phyloP scores from a whole-genome alignment of 2,888 invertebrate genomes.

The Agriopis marginaria region DNA sequence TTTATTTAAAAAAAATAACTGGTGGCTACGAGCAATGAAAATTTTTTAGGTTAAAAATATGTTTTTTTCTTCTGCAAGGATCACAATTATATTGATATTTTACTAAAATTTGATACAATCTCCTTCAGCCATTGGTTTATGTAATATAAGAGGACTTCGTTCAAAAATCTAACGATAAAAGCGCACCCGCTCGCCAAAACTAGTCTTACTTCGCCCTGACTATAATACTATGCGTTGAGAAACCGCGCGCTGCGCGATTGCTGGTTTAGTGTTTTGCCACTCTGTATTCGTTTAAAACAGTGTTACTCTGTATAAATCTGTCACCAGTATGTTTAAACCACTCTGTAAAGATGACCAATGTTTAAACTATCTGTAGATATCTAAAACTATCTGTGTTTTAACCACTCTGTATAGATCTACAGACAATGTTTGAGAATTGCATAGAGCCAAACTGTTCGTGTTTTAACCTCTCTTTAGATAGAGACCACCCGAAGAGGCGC shows the following conservation, averaged over 20 bases:
- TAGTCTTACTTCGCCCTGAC: constrained; percentile 33
- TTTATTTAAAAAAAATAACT: background rate
- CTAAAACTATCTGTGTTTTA: background rate
- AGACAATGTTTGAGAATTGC: too few relatives aligned
- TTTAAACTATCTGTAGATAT: background rate
- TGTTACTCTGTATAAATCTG: background rate
- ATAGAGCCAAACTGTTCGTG: background rate
- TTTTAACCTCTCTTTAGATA: too few relatives aligned
- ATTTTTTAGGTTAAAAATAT: too few relatives aligned
- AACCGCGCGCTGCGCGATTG: constrained; percentile 30
- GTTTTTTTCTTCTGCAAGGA: too few relatives aligned
- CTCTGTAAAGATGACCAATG: background rate
- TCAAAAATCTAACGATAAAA: background rate
- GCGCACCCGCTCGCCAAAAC: constrained; percentile 24
- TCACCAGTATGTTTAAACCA: background rate
- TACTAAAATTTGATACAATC: background rate
- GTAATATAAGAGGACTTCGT: background rate
- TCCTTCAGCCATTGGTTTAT: background rate
- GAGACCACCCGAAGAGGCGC: background rate
- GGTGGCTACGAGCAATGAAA: too few relatives aligned
- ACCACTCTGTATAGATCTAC: too few relatives aligned
- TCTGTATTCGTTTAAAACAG: background rate
- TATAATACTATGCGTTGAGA: constrained; percentile 37
- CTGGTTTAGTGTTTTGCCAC: constrained; percentile 37
- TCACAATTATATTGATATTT: too few relatives aligned